phyloP scores from a whole-genome alignment of 1,140 invertebrate species.

The Eriocheir sinensis region DNA sequence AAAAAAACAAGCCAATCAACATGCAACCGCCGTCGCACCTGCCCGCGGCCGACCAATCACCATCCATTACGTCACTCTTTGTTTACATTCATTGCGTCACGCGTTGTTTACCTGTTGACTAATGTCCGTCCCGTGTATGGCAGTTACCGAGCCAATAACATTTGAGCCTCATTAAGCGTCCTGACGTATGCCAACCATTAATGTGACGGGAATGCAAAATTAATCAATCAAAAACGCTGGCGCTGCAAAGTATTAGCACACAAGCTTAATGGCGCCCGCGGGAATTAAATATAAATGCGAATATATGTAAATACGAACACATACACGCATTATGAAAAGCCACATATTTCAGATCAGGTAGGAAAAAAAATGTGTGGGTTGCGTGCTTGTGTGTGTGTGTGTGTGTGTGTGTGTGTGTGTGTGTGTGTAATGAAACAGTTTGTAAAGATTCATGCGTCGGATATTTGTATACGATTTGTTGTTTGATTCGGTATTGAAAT shows the following conservation, averaged over 20 bases:
- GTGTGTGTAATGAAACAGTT: conserved; percentile 8
- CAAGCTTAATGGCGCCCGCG: no score
- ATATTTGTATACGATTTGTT: conserved; percentile 26
- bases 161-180: conserved; percentile 50
- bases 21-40: no score
- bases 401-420: neutral
- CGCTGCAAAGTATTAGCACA: neutral
- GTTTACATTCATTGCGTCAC: conserved; percentile 15
- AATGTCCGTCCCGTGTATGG: conserved; percentile 35
- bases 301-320: neutral
- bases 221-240: conserved; percentile 33
- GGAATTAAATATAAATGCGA: neutral
- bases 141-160: conserved; percentile 38
- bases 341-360: neutral
- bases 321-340: conserved; percentile 31
- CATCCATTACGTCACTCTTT: neutral
- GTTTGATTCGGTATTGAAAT: neutral
- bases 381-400: no score
- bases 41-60: neutral
- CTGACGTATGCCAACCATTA: conserved; percentile 37
- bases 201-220: conserved; percentile 37
- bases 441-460: neutral
- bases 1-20: neutral
- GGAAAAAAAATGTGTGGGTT: no score
- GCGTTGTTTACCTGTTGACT: conserved; percentile 28